These are phyloP conservation scores for Sphenopsis melanotis DNA, from an alignment of 2,797 vertebrate genomes.

Conservation along the genomic window DNA sequence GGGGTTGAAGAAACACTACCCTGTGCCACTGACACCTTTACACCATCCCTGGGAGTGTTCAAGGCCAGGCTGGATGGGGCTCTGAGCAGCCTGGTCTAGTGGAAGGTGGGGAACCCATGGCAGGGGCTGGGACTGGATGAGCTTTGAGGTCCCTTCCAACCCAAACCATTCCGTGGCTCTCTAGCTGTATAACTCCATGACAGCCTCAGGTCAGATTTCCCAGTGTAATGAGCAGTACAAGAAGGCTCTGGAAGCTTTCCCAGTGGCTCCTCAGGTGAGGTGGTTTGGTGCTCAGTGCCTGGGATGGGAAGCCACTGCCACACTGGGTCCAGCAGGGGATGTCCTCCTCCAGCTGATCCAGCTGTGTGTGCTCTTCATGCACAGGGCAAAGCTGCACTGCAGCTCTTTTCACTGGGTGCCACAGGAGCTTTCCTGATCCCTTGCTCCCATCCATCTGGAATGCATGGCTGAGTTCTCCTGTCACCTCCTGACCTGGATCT, in stretches of 20 bases:
- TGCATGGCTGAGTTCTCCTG: background rate
- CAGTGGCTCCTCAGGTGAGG: fast-evolving
- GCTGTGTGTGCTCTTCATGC: background rate
- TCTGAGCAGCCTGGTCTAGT: background rate
- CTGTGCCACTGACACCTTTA: background rate
- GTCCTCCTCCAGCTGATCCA: background rate
- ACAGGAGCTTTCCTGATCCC: background rate
- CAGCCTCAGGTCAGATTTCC: background rate
- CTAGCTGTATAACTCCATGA: fast-evolving
- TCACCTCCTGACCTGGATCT: background rate
- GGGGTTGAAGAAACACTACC: background rate
- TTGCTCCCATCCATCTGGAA: background rate
- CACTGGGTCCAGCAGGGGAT: fast-evolving
- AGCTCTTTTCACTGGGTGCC: background rate
- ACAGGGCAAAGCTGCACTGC: fast-evolving
- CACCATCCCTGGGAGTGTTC: background rate
- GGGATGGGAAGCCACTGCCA: background rate
- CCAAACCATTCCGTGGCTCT: background rate
- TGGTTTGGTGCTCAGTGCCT: background rate
- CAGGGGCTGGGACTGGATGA: background rate
- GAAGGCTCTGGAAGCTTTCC: background rate
- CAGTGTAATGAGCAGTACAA: fast-evolving
- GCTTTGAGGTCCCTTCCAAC: background rate
- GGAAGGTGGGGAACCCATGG: background rate
- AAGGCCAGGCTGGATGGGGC: background rate